Percentiles rank a stretch among this genome's conserved stretches.
Conservation (phyloP, 2,113 vertebrate genomes). For the Oxyura jamaicensis region DNA sequence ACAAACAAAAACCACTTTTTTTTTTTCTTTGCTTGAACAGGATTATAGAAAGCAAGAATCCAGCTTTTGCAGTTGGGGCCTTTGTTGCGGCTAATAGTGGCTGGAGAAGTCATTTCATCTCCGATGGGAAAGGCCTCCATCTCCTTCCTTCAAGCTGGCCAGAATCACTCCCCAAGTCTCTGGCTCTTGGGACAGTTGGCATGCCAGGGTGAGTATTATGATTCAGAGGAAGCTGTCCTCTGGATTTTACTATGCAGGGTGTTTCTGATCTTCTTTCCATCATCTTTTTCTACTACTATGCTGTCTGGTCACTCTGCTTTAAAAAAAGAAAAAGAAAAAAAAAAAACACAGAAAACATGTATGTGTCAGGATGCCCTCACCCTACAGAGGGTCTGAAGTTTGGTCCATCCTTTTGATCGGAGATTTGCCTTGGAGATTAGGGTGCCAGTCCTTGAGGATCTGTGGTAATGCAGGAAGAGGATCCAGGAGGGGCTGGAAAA, state of each 20-base stretch:
- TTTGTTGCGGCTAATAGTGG: conserved; percentile 73
- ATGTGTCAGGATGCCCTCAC: not conserved
- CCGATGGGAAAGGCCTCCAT: conserved; percentile 72
- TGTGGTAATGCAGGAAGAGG: not conserved
- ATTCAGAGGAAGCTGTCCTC: not conserved
- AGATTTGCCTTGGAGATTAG: not conserved
- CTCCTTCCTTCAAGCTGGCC: conserved; percentile 80
- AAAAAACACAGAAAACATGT: too few species aligned
- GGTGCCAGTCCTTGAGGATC: not conserved
- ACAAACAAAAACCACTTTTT: too few species aligned
- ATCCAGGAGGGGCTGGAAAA: not conserved
- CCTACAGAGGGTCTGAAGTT: not conserved
- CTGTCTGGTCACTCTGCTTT: not conserved
- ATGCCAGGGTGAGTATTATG: conserved; percentile 86
- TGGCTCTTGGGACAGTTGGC: conserved; percentile 85
- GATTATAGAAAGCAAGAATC: conserved; percentile 85
- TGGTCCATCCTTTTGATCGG: not conserved
- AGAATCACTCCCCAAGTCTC: conserved; percentile 78
- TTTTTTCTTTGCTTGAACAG: conserved; percentile 52
- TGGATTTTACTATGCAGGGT: not conserved
- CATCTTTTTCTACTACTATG: not conserved
- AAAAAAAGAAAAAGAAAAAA: not conserved
- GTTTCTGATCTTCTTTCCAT: not conserved
- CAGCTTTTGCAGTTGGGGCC: conserved; percentile 75
- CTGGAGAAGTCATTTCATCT: conserved; percentile 85